These are phyloP conservation scores for Andrena chrysosceles DNA, from an alignment of 2,888 invertebrate genomes.

Conservation along the genomic window DNA sequence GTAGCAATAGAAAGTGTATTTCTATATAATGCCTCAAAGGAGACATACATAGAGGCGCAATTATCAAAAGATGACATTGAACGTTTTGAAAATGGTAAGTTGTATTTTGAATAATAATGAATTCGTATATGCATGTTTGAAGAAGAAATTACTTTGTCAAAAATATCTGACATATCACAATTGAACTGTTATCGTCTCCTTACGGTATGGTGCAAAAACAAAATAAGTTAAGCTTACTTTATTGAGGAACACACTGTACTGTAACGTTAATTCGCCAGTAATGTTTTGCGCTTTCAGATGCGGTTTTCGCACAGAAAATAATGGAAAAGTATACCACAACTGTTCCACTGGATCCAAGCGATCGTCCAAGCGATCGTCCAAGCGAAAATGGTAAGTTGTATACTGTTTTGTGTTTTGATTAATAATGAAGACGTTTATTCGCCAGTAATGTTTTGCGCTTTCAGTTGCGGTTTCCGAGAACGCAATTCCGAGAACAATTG, in stretches of 20 bases:
- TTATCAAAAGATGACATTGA: background rate
- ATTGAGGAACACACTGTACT: background rate
- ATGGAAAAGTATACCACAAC: no score
- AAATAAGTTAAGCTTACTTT: background rate
- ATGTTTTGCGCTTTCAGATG: background rate
- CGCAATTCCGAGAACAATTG: no score
- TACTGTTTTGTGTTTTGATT: background rate
- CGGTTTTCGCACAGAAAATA: background rate
- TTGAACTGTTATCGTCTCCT: background rate
- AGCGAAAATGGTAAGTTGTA: background rate
- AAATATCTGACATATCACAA: background rate
- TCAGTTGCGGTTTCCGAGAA: background rate
- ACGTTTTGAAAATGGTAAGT: background rate
- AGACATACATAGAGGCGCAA: background rate
- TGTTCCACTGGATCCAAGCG: no score
- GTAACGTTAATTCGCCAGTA: background rate
- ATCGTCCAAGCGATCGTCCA: no score
- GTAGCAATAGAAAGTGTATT: background rate
- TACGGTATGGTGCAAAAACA: background rate
- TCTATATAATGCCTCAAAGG: background rate
- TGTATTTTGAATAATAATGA: background rate
- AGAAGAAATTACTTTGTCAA: background rate
- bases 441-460: slow-evolving; percentile 1
- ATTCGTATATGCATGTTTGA: slow-evolving; percentile 3
- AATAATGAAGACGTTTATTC: background rate